Conservation (phyloP, 2,113 vertebrate species). For the Cairina moschata region DNA sequence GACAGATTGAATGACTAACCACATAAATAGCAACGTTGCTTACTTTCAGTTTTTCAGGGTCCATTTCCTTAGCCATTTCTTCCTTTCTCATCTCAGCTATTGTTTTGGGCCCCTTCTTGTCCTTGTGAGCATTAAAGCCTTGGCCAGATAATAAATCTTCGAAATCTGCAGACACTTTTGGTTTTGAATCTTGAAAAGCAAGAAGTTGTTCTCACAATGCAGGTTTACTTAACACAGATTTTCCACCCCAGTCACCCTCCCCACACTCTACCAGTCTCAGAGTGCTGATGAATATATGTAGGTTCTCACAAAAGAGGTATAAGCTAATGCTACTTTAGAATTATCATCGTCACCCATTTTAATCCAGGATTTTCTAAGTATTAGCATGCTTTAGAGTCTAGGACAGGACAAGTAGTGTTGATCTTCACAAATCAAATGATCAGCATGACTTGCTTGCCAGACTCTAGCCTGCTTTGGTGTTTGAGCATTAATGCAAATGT, state of each 20-base stretch:
- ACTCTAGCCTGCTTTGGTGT: neutral
- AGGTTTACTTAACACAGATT: neutral
- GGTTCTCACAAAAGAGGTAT: neutral
- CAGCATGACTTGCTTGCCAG: neutral
- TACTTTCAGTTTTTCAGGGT: conserved; percentile 97
- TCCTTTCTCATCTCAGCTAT: conserved; percentile 99
- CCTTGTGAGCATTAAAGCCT: conserved; percentile 94
- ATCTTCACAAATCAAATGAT: rapidly evolving
- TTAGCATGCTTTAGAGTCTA: neutral
- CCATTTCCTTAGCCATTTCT: conserved; percentile 99
- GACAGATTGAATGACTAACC: neutral
- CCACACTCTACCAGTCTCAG: neutral
- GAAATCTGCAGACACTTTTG: conserved; percentile 87
- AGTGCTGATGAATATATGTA: rapidly evolving
- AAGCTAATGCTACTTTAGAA: neutral
- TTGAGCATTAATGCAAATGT: neutral
- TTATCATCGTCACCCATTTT: neutral
- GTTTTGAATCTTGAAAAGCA: conserved; percentile 82
- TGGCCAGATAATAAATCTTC: conserved; percentile 95
- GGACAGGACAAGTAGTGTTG: neutral
- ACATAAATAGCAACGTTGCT: neutral
- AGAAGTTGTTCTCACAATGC: neutral
- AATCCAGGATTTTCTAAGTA: neutral
- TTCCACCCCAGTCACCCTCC: neutral
- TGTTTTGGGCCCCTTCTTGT: conserved; percentile 94